Conservation (phyloP, 2,797 vertebrate genomes). For the Lophius americanus region DNA sequence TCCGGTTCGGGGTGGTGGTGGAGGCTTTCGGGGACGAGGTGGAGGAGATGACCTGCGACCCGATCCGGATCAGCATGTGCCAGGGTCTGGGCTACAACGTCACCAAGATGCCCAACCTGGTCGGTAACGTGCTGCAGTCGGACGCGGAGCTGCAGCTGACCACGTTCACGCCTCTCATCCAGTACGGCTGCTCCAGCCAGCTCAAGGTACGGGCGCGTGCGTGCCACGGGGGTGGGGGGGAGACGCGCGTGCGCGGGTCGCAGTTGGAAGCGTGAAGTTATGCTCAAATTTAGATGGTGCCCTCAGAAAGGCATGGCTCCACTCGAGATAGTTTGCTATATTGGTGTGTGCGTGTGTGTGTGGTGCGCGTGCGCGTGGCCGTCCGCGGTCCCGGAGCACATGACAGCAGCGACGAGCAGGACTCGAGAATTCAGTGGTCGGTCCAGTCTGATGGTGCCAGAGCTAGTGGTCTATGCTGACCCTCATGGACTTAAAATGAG, state of each 20-base stretch:
- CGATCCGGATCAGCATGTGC: slow-evolving; percentile 98
- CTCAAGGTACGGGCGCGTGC: slow-evolving; percentile 86
- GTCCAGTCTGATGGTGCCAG: slow-evolving; percentile 41
- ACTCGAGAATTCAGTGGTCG: slow-evolving; percentile 35
- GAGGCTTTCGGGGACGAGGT: slow-evolving; percentile 88
- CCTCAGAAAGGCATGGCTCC: no score
- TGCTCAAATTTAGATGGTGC: no score
- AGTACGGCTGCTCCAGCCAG: slow-evolving; percentile 98
- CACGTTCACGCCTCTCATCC: slow-evolving; percentile 96
- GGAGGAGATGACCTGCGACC: slow-evolving; percentile 95
- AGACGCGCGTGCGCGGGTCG: neutral
- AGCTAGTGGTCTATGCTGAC: slow-evolving; percentile 27
- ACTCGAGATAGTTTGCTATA: neutral
- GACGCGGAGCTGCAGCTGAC: slow-evolving; percentile 97
- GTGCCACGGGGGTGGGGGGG: neutral
- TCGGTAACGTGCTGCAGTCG: slow-evolving; percentile 95
- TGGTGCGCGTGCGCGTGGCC: slow-evolving; percentile 25
- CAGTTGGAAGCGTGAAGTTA: no score
- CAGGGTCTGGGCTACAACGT: slow-evolving; percentile 98
- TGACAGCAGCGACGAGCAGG: slow-evolving; percentile 55
- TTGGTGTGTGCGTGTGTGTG: neutral
- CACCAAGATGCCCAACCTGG: slow-evolving; percentile 98
- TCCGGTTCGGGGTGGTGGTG: slow-evolving; percentile 65
- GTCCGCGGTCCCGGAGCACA: slow-evolving; percentile 62
- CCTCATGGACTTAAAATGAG: slow-evolving; percentile 44